Base-by-base conservation (phyloP, 2,797 vertebrate species). In the Halcyon smyrnensis region DNA sequence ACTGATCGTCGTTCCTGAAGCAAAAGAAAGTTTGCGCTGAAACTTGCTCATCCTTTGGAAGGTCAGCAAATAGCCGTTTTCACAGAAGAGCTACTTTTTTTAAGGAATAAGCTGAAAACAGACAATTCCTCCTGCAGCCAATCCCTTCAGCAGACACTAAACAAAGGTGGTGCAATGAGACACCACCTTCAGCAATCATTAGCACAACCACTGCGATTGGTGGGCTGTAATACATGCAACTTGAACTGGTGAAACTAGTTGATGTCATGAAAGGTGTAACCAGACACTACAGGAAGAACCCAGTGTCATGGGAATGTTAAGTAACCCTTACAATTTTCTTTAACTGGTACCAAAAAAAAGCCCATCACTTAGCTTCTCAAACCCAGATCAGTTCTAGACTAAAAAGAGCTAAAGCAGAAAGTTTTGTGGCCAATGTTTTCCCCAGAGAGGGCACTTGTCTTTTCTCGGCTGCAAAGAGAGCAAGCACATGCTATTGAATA, bases 1-100 rank as follows among this genome's bases (percentile, higher is more conserved):
- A 97, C 98, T 99, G 78, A 99, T 99, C 57, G 99, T 98, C 37
- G 99, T 98, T 91, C 99, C 99, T 99, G 99, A 97, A 94, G 98
- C 87, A 97, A 97, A 97, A 97, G 98, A 97, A 97, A 98, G 94
- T 92, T 98, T 98, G 94, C 93, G 97, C 97, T 99, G 98, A 98
- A 98, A 98, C 95, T 97, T 97, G 97, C 97, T 99, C 98, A 99
- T 99, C 97, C 97, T 98, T 98, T 89, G 80, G 70, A 85, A 95
- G 78, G 77, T 89, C 60, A 56, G 85, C 60, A 91, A 96, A 93
- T 4, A 76, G 89, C 81, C 56, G 62, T 69, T 97, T 93, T 94
- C 88, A 96, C 84, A 84, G 87, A 88, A 87, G n/a, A 93, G 87
- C 78, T 82, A 2, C 43, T 62, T 90, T 95, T 34, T 32, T 46